Percentiles rank a stretch among this genome's conserved stretches.
Evolutionary conservation across 2,113 vertebrate species (phyloP).

Genomic region (Zosterops japonicus): DNA sequence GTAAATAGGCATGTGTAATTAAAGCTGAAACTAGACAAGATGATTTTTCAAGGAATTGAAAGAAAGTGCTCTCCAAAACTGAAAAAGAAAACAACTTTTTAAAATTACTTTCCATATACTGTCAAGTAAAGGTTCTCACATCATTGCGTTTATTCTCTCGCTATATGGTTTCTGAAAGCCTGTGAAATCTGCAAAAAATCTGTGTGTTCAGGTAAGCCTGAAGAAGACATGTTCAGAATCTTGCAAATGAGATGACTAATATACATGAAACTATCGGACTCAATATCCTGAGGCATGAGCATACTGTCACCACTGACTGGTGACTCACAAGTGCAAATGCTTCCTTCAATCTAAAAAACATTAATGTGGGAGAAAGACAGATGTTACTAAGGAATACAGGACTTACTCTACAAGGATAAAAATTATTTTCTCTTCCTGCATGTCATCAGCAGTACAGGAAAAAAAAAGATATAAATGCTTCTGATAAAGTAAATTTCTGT

Average conservation of each 20-base stretch:
- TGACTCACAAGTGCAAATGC: constrained; percentile 65
- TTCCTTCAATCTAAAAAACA: constrained; percentile 59
- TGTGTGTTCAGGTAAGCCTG: constrained; percentile 4
- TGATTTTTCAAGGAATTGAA: not conserved
- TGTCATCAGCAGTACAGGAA: not conserved
- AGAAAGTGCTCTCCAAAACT: not conserved
- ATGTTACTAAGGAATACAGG: constrained; percentile 48
- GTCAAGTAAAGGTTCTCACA: not conserved
- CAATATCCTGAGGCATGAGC: constrained; percentile 58
- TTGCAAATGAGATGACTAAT: constrained; percentile 63
- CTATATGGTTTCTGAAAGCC: not conserved
- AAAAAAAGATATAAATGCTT: not conserved
- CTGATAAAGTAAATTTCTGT: not conserved
- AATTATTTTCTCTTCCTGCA: not conserved
- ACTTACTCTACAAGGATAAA: constrained; percentile 8
- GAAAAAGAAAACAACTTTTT: not conserved
- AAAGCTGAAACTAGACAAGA: not conserved
- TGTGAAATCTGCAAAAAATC: not conserved
- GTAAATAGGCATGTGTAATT: not conserved
- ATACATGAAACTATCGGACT: constrained; percentile 27
- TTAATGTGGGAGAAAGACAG: constrained; percentile 65
- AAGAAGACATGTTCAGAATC: constrained; percentile 27
- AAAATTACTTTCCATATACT: not conserved
- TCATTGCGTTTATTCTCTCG: not conserved
- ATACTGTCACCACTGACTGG: constrained; percentile 61